phyloP scores from a whole-genome alignment of 2,113 vertebrate species.

The Gavia stellata region DNA sequence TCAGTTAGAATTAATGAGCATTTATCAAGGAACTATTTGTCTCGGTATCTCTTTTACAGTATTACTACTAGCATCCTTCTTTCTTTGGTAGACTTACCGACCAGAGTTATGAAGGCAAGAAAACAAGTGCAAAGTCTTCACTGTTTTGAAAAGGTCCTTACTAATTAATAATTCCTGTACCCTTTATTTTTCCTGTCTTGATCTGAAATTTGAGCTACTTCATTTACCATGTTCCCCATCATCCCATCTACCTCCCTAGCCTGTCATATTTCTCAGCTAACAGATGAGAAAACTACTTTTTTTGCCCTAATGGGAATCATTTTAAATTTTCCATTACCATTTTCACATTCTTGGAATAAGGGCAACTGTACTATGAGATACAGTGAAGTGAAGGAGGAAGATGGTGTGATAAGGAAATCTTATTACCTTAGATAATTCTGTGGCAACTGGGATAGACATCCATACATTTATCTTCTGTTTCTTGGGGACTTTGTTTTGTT shows the following conservation, averaged over 20 bases:
- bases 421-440: not conserved
- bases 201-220: not conserved
- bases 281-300: not conserved
- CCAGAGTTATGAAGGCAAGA: not conserved
- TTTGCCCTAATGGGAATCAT: not conserved
- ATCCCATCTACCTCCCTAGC: not conserved
- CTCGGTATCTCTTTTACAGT: not conserved
- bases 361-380: not conserved
- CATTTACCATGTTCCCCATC: not conserved
- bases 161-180: not conserved
- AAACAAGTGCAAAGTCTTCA: not conserved
- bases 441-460: not conserved
- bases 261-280: not conserved
- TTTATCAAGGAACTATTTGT: not conserved
- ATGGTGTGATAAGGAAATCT: not conserved
- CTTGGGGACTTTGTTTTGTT: conserved; percentile 17
- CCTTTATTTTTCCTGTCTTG: not conserved
- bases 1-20: not conserved
- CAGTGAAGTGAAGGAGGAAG: not conserved
- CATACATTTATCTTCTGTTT: conserved; percentile 27
- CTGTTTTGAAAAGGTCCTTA: not conserved
- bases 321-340: not conserved
- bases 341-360: not conserved
- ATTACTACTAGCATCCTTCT: not conserved
- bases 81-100: not conserved